phyloP scores from a whole-genome alignment of 2,113 vertebrate species.

The Sterna hirundo region DNA sequence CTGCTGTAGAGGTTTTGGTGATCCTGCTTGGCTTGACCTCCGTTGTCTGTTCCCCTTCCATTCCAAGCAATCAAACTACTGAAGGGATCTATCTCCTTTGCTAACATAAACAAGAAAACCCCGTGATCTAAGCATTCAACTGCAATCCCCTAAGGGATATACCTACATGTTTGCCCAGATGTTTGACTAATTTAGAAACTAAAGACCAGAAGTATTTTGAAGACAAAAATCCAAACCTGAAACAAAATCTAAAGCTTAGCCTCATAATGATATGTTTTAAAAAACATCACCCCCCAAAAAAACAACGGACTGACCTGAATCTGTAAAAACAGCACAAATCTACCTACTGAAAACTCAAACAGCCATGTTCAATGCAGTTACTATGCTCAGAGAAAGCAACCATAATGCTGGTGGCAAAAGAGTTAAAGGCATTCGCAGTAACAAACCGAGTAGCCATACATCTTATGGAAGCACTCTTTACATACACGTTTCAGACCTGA shows the following conservation, averaged over 20 bases:
- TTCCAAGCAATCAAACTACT: constrained; percentile 39
- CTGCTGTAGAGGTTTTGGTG: constrained; percentile 80
- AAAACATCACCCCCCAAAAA: neutral
- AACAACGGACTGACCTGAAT: neutral
- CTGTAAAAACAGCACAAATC: neutral
- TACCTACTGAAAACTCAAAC: neutral
- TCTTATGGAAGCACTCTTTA: neutral
- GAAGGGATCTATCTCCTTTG: constrained; percentile 34
- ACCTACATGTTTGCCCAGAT: neutral
- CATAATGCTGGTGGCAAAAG: neutral
- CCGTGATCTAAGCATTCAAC: neutral
- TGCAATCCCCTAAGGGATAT: neutral
- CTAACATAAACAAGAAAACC: constrained; percentile 57
- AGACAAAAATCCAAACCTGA: neutral
- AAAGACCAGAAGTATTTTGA: neutral
- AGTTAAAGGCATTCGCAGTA: constrained; percentile 17
- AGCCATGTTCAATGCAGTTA: neutral
- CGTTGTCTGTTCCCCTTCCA: constrained; percentile 26
- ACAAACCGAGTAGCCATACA: neutral
- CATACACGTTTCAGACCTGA: neutral
- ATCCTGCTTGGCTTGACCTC: constrained; percentile 82
- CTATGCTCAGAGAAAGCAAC: neutral
- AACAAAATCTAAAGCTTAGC: neutral
- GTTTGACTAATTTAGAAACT: neutral
- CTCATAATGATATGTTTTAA: neutral